A percentile compares a stretch with the other conserved stretches of the same genome.
Conservation (phyloP, 2,888 invertebrate species). For the Calameuta idolon region DNA sequence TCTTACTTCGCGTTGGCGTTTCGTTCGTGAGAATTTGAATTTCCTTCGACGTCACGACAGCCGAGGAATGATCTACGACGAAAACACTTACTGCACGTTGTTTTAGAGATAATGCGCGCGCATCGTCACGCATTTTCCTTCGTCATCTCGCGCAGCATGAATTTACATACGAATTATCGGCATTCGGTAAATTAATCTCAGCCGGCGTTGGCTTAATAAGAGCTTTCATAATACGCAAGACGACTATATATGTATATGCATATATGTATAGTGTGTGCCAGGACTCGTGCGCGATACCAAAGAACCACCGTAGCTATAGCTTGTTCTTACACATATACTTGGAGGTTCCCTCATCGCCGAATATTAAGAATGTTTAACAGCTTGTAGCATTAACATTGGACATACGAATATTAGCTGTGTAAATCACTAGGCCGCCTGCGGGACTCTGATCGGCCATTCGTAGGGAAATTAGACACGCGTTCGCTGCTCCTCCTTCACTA, state of each 20-base stretch:
- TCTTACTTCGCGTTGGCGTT: not conserved
- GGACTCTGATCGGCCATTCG: conserved; percentile 52
- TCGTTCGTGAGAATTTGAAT: not conserved
- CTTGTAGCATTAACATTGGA: conserved; percentile 51
- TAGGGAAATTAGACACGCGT: conserved; percentile 61
- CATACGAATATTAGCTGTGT: conserved; percentile 48
- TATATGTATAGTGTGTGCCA: not conserved
- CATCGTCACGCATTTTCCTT: not conserved
- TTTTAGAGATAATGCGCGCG: not conserved
- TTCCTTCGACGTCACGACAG: not conserved
- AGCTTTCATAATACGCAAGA: not conserved
- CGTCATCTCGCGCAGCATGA: not conserved
- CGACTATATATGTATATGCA: no score
- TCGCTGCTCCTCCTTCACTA: conserved; percentile 40
- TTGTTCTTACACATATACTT: not conserved
- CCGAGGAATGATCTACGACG: not conserved
- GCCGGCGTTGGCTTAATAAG: not conserved
- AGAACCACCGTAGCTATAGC: not conserved
- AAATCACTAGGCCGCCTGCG: conserved; percentile 56
- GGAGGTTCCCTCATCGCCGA: conserved; percentile 29
- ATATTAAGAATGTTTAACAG: conserved; percentile 51
- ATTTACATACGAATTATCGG: not conserved
- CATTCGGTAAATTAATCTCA: not conserved
- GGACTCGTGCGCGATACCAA: not conserved
- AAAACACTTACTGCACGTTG: not conserved